These are phyloP conservation scores for Thaumatotibia leucotreta DNA, from an alignment of 1,140 invertebrate genomes.

Conservation along the genomic window DNA sequence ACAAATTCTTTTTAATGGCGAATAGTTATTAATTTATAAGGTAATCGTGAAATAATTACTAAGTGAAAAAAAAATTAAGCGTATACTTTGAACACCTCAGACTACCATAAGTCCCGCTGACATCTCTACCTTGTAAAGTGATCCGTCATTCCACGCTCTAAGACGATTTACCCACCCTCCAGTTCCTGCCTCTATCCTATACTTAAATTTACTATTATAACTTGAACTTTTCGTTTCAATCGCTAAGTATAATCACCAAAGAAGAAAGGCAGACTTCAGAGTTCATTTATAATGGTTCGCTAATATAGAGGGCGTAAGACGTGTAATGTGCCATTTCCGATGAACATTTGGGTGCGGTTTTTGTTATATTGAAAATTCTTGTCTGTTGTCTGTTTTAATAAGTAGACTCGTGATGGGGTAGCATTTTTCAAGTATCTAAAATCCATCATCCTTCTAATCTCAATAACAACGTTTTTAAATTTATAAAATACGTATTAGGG, in stretches of 20 bases:
- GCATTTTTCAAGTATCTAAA: too few relatives aligned
- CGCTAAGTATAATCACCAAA: background rate
- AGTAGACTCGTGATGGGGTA: background rate
- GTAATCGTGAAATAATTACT: too few relatives aligned
- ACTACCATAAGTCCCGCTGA: background rate
- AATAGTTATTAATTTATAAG: too few relatives aligned
- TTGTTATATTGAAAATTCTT: background rate
- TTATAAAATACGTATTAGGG: too few relatives aligned
- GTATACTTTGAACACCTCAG: background rate
- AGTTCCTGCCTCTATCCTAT: background rate
- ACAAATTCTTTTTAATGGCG: too few relatives aligned
- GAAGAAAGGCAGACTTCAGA: background rate
- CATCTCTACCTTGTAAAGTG: conserved; percentile 10
- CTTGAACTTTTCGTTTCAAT: background rate
- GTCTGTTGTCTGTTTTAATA: background rate
- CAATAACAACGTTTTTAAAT: too few relatives aligned
- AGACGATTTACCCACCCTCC: conserved; percentile 1
- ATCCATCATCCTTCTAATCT: too few relatives aligned
- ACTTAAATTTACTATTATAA: background rate
- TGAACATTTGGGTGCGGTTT: background rate
- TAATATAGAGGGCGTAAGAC: background rate
- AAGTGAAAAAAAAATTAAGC: background rate
- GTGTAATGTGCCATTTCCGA: conserved; percentile 18
- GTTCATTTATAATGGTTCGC: background rate
- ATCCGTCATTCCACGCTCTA: conserved; percentile 6